These are phyloP conservation scores for Pocota personata DNA, from an alignment of 2,888 invertebrate species.

Conservation along the genomic window DNA sequence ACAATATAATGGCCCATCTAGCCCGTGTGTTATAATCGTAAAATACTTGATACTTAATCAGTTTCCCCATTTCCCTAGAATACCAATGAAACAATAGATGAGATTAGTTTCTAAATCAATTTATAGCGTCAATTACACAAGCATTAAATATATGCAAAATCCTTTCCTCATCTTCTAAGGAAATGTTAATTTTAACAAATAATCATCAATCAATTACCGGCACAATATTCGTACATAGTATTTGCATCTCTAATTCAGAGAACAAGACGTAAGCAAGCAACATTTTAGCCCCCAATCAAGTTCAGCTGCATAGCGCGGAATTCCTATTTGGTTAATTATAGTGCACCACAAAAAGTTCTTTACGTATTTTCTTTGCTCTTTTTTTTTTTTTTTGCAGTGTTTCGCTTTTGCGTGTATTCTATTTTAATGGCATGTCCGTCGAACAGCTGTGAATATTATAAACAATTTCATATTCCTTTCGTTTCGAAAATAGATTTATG, in stretches of 20 bases:
- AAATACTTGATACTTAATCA: not conserved
- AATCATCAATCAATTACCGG: not conserved
- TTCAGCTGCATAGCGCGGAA: constrained; percentile 43
- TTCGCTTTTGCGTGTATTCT: constrained; percentile 2
- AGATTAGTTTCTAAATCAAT: not conserved
- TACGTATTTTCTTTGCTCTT: too few species aligned
- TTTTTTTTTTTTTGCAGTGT: not conserved
- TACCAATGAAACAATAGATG: not conserved
- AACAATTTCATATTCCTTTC: constrained; percentile 50
- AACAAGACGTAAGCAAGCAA: not conserved
- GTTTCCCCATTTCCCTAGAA: not conserved
- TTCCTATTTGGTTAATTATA: constrained; percentile 45
- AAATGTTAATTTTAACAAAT: not conserved
- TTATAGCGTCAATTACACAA: too few species aligned
- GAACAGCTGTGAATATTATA: constrained; percentile 64
- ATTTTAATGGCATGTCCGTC: constrained; percentile 49
- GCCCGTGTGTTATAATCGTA: not conserved
- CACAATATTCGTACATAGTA: not conserved
- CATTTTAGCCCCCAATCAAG: constrained; percentile 40
- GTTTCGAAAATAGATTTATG: constrained; percentile 36
- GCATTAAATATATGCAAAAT: not conserved
- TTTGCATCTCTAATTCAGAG: not conserved
- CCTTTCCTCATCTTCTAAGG: not conserved
- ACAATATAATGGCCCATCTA: not conserved
- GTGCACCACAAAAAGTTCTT: constrained; percentile 36